Percentiles rank a stretch among this genome's conserved stretches.
These are phyloP conservation scores for Ctena decussata DNA, from an alignment of 2,888 invertebrate species.

Conservation along the genomic window DNA sequence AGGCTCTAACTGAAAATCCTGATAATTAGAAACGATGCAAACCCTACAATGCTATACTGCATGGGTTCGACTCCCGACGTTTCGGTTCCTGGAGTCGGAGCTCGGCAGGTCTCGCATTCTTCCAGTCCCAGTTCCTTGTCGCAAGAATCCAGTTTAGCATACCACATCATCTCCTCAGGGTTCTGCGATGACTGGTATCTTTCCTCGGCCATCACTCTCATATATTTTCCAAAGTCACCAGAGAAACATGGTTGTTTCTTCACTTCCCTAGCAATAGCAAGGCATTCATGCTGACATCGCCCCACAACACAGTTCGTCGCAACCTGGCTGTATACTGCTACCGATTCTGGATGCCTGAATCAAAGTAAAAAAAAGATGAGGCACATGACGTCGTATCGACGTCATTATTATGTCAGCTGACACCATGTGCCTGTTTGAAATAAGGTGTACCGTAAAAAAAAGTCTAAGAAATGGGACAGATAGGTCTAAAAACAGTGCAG, in stretches of 20 bases:
- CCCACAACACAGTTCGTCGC: conserved; percentile 37
- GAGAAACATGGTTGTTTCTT: conserved; percentile 59
- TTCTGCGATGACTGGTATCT: neutral
- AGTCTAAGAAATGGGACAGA: too few relatives aligned
- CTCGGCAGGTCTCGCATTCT: neutral
- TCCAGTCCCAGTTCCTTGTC: conserved; percentile 20
- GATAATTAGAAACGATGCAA: too few relatives aligned
- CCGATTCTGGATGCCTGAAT: conserved; percentile 43
- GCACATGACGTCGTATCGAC: too few relatives aligned
- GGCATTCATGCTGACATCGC: conserved; percentile 56
- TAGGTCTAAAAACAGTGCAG: too few relatives aligned
- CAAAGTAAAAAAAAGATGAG: too few relatives aligned
- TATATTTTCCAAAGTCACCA: conserved; percentile 44
- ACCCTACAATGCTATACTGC: too few relatives aligned
- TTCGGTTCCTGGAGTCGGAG: too few relatives aligned
- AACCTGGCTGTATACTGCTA: conserved; percentile 19
- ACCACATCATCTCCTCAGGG: neutral
- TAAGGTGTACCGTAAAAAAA: too few relatives aligned
- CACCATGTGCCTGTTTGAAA: too few relatives aligned
- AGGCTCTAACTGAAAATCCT: too few relatives aligned
- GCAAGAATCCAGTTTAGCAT: conserved; percentile 38
- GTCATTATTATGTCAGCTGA: too few relatives aligned
- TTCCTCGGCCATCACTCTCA: neutral
- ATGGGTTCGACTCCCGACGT: too few relatives aligned
- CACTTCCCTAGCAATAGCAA: conserved; percentile 31